A percentile compares a stretch with the other conserved stretches of the same genome.
Conservation (phyloP, 2,113 vertebrate species). For the Sylvietta virens region DNA sequence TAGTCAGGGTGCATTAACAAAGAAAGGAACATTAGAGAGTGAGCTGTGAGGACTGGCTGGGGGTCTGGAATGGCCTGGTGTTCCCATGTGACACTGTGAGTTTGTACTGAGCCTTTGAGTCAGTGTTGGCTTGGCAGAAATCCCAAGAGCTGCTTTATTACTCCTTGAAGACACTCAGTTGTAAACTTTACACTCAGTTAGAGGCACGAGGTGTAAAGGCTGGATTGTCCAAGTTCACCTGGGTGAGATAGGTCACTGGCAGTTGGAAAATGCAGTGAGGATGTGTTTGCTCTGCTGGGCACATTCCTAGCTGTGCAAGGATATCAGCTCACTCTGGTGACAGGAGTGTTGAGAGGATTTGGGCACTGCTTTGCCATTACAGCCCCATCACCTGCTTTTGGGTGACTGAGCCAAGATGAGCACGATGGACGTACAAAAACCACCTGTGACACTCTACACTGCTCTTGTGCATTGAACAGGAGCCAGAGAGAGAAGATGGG, state of each 20-base stretch:
- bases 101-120: neutral
- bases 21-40: neutral
- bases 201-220: neutral
- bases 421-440: neutral
- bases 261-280: neutral
- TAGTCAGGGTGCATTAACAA: neutral
- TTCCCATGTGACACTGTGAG: neutral
- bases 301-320: neutral
- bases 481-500: neutral
- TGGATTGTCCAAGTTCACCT: neutral
- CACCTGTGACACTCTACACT: neutral
- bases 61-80: neutral
- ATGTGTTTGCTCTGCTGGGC: neutral
- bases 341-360: neutral
- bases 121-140: neutral
- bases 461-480: neutral
- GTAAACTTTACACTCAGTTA: neutral
- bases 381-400: rapidly evolving
- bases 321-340: neutral
- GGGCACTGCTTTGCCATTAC: neutral
- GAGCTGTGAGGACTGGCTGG: neutral
- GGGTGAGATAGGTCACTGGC: rapidly evolving
- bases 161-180: neutral
- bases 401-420: rapidly evolving
- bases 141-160: neutral